Conservation (phyloP, 1,140 invertebrate genomes). For the Drosophila lowei region DNA sequence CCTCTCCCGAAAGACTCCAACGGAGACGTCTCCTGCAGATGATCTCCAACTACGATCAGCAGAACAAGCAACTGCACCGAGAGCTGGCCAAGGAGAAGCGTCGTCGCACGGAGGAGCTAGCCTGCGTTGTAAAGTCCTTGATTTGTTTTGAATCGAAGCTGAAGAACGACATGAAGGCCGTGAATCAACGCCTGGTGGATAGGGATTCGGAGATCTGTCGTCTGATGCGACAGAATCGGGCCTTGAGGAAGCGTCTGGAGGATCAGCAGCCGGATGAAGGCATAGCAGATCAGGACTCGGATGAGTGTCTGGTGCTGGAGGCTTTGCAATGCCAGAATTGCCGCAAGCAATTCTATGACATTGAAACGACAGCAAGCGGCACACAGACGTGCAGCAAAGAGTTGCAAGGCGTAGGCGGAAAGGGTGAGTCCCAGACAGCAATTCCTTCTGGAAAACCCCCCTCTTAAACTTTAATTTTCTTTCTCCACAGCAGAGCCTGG, state of each 20-base stretch:
- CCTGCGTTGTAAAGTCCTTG: conserved; percentile 86
- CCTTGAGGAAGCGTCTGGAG: conserved; percentile 63
- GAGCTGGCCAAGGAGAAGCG: conserved; percentile 84
- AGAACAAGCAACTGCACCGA: conserved; percentile 71
- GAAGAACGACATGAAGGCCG: conserved; percentile 87
- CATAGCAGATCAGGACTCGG: conserved; percentile 42
- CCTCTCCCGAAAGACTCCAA: conserved; percentile 47
- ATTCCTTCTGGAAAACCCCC: neutral
- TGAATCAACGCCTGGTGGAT: conserved; percentile 86
- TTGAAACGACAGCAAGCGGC: conserved; percentile 59
- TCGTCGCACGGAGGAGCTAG: conserved; percentile 86
- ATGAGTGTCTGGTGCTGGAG: conserved; percentile 65
- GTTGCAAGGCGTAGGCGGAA: conserved; percentile 36
- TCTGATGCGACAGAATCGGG: conserved; percentile 63
- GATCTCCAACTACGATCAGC: conserved; percentile 72
- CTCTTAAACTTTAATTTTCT: neutral
- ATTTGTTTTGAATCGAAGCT: conserved; percentile 87
- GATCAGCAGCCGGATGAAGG: conserved; percentile 60
- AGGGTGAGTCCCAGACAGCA: conserved; percentile 50
- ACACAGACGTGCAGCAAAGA: conserved; percentile 61
- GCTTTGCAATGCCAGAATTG: conserved; percentile 81
- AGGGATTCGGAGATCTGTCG: conserved; percentile 87
- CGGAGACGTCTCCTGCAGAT: conserved; percentile 67
- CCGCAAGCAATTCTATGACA: conserved; percentile 78
- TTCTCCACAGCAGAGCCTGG: conserved; percentile 52